phyloP scores from a whole-genome alignment of 2,797 vertebrate genomes.

The Gobio occitaniae region DNA sequence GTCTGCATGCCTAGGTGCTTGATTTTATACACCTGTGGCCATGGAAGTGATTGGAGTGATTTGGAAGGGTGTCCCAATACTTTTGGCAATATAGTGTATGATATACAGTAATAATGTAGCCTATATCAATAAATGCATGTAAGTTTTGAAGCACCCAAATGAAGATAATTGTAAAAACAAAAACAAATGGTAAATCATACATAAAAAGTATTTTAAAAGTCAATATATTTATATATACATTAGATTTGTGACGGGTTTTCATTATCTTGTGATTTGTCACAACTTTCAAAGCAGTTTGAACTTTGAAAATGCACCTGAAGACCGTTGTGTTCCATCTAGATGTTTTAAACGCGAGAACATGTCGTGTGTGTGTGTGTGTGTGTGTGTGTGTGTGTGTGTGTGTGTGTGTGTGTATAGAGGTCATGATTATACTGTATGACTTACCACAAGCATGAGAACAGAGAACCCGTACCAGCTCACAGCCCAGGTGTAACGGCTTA shows the following conservation, averaged over 20 bases:
- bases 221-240: background rate
- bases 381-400: conserved; percentile 1
- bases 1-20: no score
- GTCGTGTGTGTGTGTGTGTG: background rate
- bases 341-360: background rate
- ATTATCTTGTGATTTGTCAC: background rate
- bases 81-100: no score
- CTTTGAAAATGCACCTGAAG: background rate
- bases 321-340: background rate
- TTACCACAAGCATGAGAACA: conserved; percentile 82
- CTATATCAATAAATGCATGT: background rate
- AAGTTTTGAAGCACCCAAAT: background rate
- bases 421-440: conserved; percentile 41
- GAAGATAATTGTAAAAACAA: background rate
- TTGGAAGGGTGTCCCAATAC: no score
- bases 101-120: background rate
- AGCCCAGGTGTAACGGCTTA: conserved; percentile 80
- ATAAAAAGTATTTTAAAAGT: background rate
- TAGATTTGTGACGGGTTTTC: background rate
- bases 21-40: no score
- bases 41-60: no score
- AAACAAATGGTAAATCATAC: background rate
- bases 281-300: background rate
- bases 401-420: background rate
- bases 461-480: conserved; percentile 84